Percentiles rank a stretch among this genome's conserved stretches.
Conservation (phyloP, 2,113 vertebrate genomes). For the Phocoena sinus region DNA sequence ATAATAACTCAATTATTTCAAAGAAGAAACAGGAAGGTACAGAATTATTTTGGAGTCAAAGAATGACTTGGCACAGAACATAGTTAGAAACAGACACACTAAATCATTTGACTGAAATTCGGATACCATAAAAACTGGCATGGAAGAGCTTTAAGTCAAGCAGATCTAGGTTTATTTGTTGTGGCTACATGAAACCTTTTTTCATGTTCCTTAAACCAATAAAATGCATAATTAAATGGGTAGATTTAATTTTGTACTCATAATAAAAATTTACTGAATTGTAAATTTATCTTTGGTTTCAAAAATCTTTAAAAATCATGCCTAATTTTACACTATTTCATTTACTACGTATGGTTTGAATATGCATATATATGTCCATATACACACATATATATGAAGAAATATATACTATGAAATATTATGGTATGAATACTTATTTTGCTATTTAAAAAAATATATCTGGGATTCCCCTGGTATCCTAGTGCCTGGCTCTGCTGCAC, state of each 20-base stretch:
- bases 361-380: background rate
- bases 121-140: background rate
- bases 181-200: background rate
- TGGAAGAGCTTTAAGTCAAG: background rate
- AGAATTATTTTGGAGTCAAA: background rate
- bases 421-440: background rate
- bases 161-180: background rate
- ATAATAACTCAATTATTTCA: slow-evolving; percentile 1
- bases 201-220: background rate
- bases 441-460: background rate
- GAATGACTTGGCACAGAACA: background rate
- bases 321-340: background rate
- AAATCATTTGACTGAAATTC: background rate
- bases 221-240: background rate
- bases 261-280: background rate
- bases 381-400: background rate
- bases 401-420: background rate
- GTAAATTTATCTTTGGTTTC: background rate
- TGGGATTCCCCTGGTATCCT: rapidly evolving
- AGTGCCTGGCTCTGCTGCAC: background rate
- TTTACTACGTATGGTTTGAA: background rate
- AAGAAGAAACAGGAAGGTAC: background rate
- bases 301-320: background rate
- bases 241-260: background rate
- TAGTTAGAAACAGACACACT: background rate